A percentile compares a stretch with the other conserved stretches of the same genome.
Conservation (phyloP, 2,888 invertebrate species). For the Caenorhabditis sp. region DNA sequence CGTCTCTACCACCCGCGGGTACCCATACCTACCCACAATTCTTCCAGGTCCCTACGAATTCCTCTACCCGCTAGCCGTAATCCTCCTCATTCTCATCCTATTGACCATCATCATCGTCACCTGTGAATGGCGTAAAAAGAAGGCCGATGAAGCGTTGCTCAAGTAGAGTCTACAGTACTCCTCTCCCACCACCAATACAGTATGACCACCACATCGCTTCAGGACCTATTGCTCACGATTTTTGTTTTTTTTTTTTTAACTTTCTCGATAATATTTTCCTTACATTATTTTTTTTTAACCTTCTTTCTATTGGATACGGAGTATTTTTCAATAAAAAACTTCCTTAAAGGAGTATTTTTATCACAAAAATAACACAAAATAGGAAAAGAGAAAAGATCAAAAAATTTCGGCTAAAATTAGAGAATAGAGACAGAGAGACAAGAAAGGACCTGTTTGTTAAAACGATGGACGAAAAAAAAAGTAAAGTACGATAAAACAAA, state of each 20-base stretch:
- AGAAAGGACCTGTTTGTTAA: slow-evolving; percentile 4
- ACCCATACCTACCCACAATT: too few relatives aligned
- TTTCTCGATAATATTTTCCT: neutral
- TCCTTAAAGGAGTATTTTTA: too few relatives aligned
- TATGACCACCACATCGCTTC: too few relatives aligned
- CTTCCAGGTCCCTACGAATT: slow-evolving; percentile 55
- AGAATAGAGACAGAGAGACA: slow-evolving; percentile 10
- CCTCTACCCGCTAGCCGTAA: slow-evolving; percentile 57
- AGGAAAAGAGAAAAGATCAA: too few relatives aligned
- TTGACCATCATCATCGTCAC: slow-evolving; percentile 53
- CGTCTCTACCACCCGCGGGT: too few relatives aligned
- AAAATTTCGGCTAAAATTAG: neutral
- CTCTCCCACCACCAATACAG: too few relatives aligned
- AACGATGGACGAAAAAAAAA: neutral
- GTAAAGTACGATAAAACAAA: neutral
- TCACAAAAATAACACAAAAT: slow-evolving; percentile 1
- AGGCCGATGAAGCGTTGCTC: neutral
- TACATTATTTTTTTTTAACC: neutral
- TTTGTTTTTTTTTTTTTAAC: too few relatives aligned
- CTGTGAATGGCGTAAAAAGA: slow-evolving; percentile 58
- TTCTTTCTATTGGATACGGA: slow-evolving; percentile 7
- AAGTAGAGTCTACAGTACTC: too few relatives aligned
- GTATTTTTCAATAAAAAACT: neutral
- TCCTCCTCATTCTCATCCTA: slow-evolving; percentile 48
- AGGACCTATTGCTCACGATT: neutral